A percentile compares a stretch with the other conserved stretches of the same genome.
These are phyloP conservation scores for Oriolus oriolus DNA, from an alignment of 2,113 vertebrate genomes.

Conservation along the genomic window DNA sequence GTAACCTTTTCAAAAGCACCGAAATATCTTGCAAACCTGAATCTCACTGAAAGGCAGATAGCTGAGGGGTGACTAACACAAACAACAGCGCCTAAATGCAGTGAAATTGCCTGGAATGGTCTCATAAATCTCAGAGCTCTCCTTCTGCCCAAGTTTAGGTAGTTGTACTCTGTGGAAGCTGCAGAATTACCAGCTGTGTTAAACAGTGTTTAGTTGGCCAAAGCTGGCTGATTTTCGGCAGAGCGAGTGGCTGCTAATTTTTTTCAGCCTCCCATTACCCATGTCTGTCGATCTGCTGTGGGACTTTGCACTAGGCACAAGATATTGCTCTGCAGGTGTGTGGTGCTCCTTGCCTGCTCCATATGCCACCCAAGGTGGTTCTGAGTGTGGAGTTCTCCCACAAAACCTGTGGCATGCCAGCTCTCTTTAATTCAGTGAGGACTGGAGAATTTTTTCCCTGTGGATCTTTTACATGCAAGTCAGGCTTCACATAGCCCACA, in stretches of 20 bases:
- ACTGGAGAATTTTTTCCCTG: neutral
- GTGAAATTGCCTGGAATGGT: neutral
- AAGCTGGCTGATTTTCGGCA: neutral
- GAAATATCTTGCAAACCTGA: neutral
- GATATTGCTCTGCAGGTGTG: neutral
- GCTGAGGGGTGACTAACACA: neutral
- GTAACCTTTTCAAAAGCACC: neutral
- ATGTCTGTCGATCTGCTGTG: neutral
- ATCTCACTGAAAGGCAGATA: neutral
- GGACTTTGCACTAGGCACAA: neutral
- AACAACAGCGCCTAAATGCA: neutral
- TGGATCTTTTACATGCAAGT: conserved; percentile 38
- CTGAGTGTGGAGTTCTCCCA: neutral
- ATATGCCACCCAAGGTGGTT: neutral
- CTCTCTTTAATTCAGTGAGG: neutral
- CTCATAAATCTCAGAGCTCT: neutral
- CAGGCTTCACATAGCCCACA: conserved; percentile 17
- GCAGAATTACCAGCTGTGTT: neutral
- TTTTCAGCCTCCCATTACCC: neutral
- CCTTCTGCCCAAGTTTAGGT: neutral
- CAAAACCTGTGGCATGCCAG: neutral
- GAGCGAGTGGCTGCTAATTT: neutral
- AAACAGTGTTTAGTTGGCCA: neutral
- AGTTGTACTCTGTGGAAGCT: neutral
- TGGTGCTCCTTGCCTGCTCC: neutral